phyloP scores from a whole-genome alignment of 2,797 vertebrate species.

The Myoxocephalus aenaeus region DNA sequence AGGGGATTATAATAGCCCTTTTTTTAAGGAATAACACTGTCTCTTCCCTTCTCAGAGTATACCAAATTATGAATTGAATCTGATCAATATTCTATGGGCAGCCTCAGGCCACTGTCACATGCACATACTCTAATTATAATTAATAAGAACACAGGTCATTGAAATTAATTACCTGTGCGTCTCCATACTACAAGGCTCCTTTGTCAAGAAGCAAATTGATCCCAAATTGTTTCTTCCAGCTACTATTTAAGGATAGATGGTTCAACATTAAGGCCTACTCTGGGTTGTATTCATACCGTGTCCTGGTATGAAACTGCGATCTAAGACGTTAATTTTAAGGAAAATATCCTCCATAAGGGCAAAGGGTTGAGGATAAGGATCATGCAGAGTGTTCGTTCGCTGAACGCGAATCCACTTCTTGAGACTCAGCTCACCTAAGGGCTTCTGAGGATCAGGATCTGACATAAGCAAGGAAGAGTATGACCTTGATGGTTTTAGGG shows the following conservation, averaged over 20 bases:
- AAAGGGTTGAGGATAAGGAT: constrained; percentile 30
- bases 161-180: constrained; percentile 6
- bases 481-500: constrained; percentile 60
- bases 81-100: not conserved
- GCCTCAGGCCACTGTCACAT: not conserved
- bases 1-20: too few species aligned
- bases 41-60: not conserved
- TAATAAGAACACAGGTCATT: constrained; percentile 9
- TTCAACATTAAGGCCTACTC: not conserved
- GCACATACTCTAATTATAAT: not conserved
- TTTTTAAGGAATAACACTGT: too few species aligned
- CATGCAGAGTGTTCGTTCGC: constrained; percentile 6
- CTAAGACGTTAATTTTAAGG: not conserved
- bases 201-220: not conserved
- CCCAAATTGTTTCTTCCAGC: not conserved
- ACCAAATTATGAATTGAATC: not conserved
- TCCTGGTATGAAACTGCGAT: not conserved
- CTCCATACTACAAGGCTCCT: not conserved
- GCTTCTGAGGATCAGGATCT: constrained; percentile 50
- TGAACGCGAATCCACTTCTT: constrained; percentile 38
- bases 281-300: not conserved
- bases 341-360: constrained; percentile 35
- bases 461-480: constrained; percentile 29
- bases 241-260: not conserved
- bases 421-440: constrained; percentile 38